These are phyloP conservation scores for Ditylenchus weischeri DNA, from an alignment of 2,888 invertebrate species.

Conservation along the genomic window DNA sequence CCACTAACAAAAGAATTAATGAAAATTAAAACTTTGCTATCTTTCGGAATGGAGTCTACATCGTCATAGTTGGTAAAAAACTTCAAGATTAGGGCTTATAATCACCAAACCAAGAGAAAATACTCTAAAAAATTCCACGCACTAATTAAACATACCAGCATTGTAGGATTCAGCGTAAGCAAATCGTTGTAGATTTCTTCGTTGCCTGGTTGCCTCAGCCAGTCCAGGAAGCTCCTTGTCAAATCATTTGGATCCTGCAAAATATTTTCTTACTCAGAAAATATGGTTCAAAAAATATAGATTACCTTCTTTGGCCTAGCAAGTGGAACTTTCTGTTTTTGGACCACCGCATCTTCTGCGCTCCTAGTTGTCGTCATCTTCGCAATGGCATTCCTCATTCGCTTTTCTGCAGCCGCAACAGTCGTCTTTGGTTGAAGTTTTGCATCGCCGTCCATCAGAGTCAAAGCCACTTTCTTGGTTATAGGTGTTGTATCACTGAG, in stretches of 20 bases:
- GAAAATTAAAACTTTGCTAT: too few relatives aligned
- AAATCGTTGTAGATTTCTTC: slow-evolving; percentile 42
- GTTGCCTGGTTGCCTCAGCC: slow-evolving; percentile 42
- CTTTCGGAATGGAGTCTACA: too few relatives aligned
- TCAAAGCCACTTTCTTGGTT: too few relatives aligned
- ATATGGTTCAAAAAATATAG: too few relatives aligned
- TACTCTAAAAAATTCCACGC: neutral
- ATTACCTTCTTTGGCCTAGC: too few relatives aligned
- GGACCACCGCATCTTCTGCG: too few relatives aligned
- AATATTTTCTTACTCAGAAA: too few relatives aligned
- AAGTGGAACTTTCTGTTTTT: too few relatives aligned
- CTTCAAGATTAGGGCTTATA: too few relatives aligned
- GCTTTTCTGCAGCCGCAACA: neutral
- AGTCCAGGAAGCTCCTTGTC: slow-evolving; percentile 34
- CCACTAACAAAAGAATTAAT: too few relatives aligned
- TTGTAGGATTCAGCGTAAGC: slow-evolving; percentile 41
- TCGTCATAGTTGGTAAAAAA: too few relatives aligned
- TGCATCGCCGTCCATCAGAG: neutral
- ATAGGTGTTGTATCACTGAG: slow-evolving; percentile 18
- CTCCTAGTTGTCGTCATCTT: neutral
- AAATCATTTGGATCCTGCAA: neutral
- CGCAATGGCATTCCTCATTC: slow-evolving; percentile 6
- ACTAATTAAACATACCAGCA: slow-evolving; percentile 9
- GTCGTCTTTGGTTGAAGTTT: neutral
- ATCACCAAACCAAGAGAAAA: too few relatives aligned